Percentiles rank a stretch among this genome's conserved stretches.
Conservation (phyloP, 64 coral and sea anemone species). For the Stichodactyla helianthus region DNA sequence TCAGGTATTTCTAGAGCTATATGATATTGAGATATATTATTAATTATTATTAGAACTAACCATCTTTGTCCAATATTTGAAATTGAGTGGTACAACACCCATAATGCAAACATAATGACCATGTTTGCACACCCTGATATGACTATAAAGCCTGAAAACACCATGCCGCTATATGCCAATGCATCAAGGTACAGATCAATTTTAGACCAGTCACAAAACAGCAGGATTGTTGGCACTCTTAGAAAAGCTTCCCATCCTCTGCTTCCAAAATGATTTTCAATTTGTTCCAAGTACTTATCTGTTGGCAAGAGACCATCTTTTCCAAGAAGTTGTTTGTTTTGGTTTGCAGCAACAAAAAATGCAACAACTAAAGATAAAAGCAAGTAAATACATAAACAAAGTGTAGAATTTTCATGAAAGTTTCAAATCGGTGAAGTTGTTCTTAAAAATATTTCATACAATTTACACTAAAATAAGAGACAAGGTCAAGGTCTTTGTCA, state of each 20-base stretch:
- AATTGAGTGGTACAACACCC: slow-evolving; percentile 93
- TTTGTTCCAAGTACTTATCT: slow-evolving; percentile 64
- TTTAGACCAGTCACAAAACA: slow-evolving; percentile 58
- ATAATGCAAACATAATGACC: slow-evolving; percentile 71
- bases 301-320: slow-evolving; percentile 88
- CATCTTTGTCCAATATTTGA: slow-evolving; percentile 92
- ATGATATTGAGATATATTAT: too few relatives aligned
- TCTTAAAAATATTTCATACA: too few relatives aligned
- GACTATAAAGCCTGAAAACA: slow-evolving; percentile 62
- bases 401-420: neutral
- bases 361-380: slow-evolving; percentile 68
- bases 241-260: slow-evolving; percentile 60
- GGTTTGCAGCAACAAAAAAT: slow-evolving; percentile 79
- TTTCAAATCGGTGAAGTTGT: too few relatives aligned
- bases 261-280: slow-evolving; percentile 73
- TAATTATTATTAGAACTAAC: slow-evolving; percentile 9
- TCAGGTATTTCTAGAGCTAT: too few relatives aligned
- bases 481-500: too few relatives aligned
- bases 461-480: too few relatives aligned
- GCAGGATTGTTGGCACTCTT: slow-evolving; percentile 73
- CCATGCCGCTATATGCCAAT: slow-evolving; percentile 73
- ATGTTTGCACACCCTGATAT: slow-evolving; percentile 79
- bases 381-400: slow-evolving; percentile 1
- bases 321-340: slow-evolving; percentile 89
- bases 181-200: slow-evolving; percentile 75